These are phyloP conservation scores for Ptiloglossa arizonensis DNA, from an alignment of 1,140 invertebrate genomes.

Conservation along the genomic window DNA sequence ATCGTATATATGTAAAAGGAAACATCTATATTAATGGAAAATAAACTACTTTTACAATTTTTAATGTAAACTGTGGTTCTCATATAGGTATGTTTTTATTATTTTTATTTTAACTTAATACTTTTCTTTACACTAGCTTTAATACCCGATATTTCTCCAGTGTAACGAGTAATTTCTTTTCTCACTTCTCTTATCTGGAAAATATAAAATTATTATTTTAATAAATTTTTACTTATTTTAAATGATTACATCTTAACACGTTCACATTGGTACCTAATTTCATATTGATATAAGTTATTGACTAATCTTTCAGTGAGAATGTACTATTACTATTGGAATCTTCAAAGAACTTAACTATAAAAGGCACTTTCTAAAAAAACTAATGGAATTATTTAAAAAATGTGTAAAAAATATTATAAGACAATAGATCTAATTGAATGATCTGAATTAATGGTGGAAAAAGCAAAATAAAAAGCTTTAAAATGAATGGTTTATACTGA, in stretches of 20 bases:
- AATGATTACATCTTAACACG: neutral
- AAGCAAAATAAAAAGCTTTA: no score
- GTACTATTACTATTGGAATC: no score
- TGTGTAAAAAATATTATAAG: no score
- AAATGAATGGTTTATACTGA: no score
- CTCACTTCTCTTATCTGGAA: slow-evolving; percentile 89
- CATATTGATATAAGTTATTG: no score
- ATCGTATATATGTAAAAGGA: slow-evolving; percentile 5
- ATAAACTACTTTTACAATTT: slow-evolving; percentile 17
- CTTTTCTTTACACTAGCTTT: slow-evolving; percentile 92
- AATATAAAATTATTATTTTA: slow-evolving; percentile 59
- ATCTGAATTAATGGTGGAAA: no score
- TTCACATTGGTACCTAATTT: no score
- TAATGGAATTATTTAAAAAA: no score
- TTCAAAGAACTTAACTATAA: no score
- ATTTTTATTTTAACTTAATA: slow-evolving; percentile 89
- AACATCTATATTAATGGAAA: slow-evolving; percentile 5
- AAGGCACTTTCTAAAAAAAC: no score
- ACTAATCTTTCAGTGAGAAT: no score
- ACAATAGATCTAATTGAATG: no score
- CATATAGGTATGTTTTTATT: neutral
- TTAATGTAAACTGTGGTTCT: neutral
- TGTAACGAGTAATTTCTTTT: slow-evolving; percentile 90
- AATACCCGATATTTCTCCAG: slow-evolving; percentile 95
- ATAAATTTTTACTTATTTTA: neutral